Conservation (phyloP, 2,888 invertebrate genomes). For the Andrena camellia region DNA sequence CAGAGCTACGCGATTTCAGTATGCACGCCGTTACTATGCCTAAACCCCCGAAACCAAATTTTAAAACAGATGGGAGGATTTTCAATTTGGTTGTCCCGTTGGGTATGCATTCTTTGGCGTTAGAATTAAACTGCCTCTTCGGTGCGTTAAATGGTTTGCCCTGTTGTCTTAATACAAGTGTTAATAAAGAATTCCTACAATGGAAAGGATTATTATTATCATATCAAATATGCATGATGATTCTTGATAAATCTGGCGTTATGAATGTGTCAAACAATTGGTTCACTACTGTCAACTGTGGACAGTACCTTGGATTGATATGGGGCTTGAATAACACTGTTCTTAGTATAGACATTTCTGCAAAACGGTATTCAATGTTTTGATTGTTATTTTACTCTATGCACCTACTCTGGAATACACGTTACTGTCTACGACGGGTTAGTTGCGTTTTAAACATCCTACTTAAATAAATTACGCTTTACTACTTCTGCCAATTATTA, state of each 20-base stretch:
- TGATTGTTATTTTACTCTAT: background rate
- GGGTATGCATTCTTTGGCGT: background rate
- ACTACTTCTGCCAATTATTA: background rate
- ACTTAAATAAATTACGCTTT: background rate
- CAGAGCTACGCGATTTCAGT: constrained; percentile 53
- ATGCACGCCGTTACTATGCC: constrained; percentile 62
- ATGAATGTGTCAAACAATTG: background rate
- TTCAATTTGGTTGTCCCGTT: constrained; percentile 21
- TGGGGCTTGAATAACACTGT: constrained; percentile 47
- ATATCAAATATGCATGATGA: background rate
- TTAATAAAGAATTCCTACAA: constrained; percentile 55
- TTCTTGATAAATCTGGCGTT: background rate
- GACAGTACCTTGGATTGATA: constrained; percentile 59
- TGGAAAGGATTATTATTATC: constrained; percentile 13
- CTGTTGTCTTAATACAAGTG: constrained; percentile 31
- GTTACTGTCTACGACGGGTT: constrained; percentile 2
- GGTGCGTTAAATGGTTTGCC: constrained; percentile 10
- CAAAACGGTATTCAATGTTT: constrained; percentile 36
- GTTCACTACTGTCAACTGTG: background rate
- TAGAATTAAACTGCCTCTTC: constrained; percentile 48
- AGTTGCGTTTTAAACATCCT: background rate
- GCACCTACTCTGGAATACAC: background rate
- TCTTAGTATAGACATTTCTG: constrained; percentile 64
- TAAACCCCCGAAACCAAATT: constrained; percentile 66
- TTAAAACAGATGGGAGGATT: constrained; percentile 41